These are phyloP conservation scores for Habroteleia sp. DNA, from an alignment of 2,888 invertebrate genomes.

Conservation along the genomic window DNA sequence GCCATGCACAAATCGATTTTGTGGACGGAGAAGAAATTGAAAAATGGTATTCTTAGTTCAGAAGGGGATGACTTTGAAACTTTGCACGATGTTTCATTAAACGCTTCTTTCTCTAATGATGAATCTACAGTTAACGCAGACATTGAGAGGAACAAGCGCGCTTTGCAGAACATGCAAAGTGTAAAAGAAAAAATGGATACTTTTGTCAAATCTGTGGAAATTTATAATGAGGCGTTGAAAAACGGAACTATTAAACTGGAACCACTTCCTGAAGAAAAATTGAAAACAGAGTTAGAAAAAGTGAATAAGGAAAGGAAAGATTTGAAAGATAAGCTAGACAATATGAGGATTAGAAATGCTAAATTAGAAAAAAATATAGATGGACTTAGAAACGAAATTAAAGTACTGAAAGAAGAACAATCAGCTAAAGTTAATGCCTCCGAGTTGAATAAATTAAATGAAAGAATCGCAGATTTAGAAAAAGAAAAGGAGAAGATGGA, in stretches of 20 bases:
- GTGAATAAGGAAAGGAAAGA: conserved; percentile 70
- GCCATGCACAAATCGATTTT: conserved; percentile 37
- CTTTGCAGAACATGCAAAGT: conserved; percentile 55
- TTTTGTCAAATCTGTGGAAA: conserved; percentile 61
- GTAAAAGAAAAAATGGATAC: conserved; percentile 65
- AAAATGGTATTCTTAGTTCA: conserved; percentile 8
- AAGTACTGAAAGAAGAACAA: conserved; percentile 65
- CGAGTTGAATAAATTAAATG: conserved; percentile 38
- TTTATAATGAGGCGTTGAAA: conserved; percentile 65
- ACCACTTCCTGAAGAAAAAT: conserved; percentile 66
- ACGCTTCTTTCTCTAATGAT: conserved; percentile 37
- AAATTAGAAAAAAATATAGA: conserved; percentile 74
- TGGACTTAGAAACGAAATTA: conserved; percentile 68
- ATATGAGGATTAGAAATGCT: conserved; percentile 68
- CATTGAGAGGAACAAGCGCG: conserved; percentile 40
- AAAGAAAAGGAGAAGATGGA: conserved; percentile 68
- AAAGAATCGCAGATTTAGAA: conserved; percentile 62
- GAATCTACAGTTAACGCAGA: conserved; percentile 39
- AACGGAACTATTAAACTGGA: conserved; percentile 65
- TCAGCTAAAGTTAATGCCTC: conserved; percentile 42
- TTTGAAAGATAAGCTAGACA: conserved; percentile 71
- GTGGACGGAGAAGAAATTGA: conserved; percentile 47
- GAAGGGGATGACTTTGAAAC: conserved; percentile 22
- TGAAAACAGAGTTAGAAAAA: conserved; percentile 67
- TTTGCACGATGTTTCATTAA: conserved; percentile 27